Evolutionary conservation across 2,113 vertebrate genomes (phyloP).

Genomic region (Perca schrenkii): DNA sequence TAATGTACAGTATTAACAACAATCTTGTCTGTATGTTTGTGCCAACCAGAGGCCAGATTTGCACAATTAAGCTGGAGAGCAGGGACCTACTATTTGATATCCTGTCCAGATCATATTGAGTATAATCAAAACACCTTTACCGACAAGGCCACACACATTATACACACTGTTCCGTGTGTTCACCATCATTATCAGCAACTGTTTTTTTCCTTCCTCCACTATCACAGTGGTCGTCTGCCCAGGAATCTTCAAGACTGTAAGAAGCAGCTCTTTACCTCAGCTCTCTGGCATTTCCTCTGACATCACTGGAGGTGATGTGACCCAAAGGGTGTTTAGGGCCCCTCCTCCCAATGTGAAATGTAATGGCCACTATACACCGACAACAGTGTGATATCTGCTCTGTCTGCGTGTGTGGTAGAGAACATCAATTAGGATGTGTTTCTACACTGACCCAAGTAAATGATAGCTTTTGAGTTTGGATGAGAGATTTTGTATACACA

Average conservation of each 20-base stretch:
- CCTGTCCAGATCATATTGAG: neutral
- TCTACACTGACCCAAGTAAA: neutral
- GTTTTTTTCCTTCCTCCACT: constrained; percentile 40
- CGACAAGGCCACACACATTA: neutral
- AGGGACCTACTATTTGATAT: neutral
- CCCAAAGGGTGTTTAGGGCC: constrained; percentile 41
- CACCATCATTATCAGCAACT: constrained; percentile 16
- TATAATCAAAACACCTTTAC: neutral
- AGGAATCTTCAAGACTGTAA: constrained; percentile 56
- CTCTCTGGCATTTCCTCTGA: constrained; percentile 80
- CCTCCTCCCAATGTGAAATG: constrained; percentile 25
- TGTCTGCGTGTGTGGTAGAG: constrained; percentile 7
- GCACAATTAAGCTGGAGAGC: constrained; percentile 22
- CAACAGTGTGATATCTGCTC: constrained; percentile 10
- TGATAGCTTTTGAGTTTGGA: constrained; percentile 25
- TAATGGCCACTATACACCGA: constrained; percentile 38
- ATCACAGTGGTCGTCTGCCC: constrained; percentile 56
- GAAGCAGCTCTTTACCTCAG: constrained; percentile 69
- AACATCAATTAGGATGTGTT: constrained; percentile 20
- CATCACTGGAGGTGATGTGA: constrained; percentile 72
- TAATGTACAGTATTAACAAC: neutral
- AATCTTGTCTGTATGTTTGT: neutral
- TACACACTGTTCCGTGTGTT: neutral
- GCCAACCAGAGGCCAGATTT: constrained; percentile 7
- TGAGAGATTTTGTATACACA: constrained; percentile 23